Evolutionary conservation across 2,113 vertebrate species (phyloP).

Genomic region (Tyto alba): DNA sequence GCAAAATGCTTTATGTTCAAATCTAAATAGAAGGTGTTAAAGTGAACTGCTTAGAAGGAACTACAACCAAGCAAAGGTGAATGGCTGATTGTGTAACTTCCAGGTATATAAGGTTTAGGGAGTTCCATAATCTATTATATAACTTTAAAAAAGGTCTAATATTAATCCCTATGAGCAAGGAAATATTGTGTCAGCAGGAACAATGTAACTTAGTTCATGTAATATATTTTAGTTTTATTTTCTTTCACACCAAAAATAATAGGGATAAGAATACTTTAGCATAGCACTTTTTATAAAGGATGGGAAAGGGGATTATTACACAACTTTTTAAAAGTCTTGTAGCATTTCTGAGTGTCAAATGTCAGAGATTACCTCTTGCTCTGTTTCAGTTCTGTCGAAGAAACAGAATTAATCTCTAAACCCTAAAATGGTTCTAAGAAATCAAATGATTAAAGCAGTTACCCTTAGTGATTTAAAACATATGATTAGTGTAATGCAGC

Average conservation of each 20-base stretch:
- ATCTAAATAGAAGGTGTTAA: background rate
- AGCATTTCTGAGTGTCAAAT: background rate
- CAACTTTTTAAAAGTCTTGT: background rate
- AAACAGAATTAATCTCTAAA: background rate
- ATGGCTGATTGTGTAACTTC: background rate
- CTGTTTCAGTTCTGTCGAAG: background rate
- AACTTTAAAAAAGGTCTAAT: background rate
- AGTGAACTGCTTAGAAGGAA: background rate
- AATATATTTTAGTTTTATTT: background rate
- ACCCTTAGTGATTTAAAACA: background rate
- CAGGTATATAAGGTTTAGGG: background rate
- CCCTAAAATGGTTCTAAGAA: background rate
- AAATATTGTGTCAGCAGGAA: background rate
- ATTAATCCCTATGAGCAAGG: background rate
- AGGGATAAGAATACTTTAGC: background rate
- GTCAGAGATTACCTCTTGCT: background rate
- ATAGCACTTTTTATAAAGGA: background rate
- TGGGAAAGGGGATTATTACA: background rate
- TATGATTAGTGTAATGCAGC: background rate
- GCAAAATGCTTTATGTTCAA: background rate
- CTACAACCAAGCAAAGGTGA: background rate
- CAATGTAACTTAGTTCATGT: background rate
- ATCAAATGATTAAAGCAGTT: background rate
- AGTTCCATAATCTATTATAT: background rate
- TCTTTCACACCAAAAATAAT: background rate